phyloP scores from a whole-genome alignment of 2,888 invertebrate genomes.

The Ochlodes sylvanus region DNA sequence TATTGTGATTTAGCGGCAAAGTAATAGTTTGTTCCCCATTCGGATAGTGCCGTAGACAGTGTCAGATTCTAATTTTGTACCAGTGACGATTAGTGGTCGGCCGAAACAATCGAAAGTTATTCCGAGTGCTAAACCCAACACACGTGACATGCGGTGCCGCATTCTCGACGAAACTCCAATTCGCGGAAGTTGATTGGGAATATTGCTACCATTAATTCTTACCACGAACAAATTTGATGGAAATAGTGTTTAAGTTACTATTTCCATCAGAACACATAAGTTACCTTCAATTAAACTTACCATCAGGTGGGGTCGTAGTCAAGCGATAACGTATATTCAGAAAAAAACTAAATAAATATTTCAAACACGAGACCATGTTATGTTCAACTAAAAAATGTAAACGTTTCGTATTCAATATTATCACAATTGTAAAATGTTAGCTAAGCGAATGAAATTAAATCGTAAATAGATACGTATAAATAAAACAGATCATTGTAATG shows the following conservation, averaged over 20 bases:
- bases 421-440: too few relatives aligned
- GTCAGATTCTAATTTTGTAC: constrained; percentile 74
- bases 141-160: constrained; percentile 71
- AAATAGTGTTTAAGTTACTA: neutral
- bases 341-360: too few relatives aligned
- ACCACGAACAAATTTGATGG: neutral
- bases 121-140: constrained; percentile 72
- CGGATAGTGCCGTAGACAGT: constrained; percentile 62
- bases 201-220: constrained; percentile 10
- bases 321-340: too few relatives aligned
- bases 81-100: constrained; percentile 68
- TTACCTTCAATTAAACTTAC: too few relatives aligned
- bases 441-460: too few relatives aligned
- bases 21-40: constrained; percentile 55
- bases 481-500: too few relatives aligned
- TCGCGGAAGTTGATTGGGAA: constrained; percentile 59
- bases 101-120: constrained; percentile 81
- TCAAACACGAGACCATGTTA: too few relatives aligned
- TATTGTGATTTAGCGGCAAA: constrained; percentile 34
- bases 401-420: too few relatives aligned
- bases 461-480: too few relatives aligned
- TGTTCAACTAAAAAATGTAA: too few relatives aligned
- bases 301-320: too few relatives aligned
- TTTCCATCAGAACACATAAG: too few relatives aligned
- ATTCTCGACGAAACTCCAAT: constrained; percentile 64